Conservation (phyloP, 1,140 invertebrate species). For the Ceratitis capitata region DNA sequence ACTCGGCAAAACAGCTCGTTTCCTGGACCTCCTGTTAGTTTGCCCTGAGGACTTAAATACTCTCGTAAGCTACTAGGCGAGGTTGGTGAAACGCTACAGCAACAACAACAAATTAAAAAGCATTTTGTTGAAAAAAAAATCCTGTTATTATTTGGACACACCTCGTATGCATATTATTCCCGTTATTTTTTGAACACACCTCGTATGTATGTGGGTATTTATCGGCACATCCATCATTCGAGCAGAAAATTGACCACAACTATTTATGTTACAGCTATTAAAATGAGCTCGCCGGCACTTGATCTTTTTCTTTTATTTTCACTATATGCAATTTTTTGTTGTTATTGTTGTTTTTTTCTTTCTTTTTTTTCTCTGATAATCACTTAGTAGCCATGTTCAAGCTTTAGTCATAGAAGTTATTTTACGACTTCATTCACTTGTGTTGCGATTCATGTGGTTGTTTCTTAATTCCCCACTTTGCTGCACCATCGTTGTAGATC, state of each 20-base stretch:
- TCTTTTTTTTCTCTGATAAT: background rate
- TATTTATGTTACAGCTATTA: constrained; percentile 30
- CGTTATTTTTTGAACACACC: too few relatives aligned
- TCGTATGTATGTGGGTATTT: background rate
- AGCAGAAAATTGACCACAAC: constrained; percentile 40
- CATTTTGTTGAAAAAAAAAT: too few relatives aligned
- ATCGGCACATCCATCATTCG: constrained; percentile 33
- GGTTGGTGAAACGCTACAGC: too few relatives aligned
- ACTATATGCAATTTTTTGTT: background rate
- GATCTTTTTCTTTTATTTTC: constrained; percentile 21
- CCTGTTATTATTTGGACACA: too few relatives aligned
- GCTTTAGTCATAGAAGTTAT: background rate
- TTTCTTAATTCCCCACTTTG: constrained; percentile 26
- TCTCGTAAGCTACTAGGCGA: too few relatives aligned
- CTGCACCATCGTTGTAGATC: background rate
- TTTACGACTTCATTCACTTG: background rate
- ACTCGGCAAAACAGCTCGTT: too few relatives aligned
- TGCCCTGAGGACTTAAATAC: too few relatives aligned
- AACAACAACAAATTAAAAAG: too few relatives aligned
- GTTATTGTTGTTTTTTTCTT: background rate
- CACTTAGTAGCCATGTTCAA: background rate
- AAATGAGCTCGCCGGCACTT: background rate
- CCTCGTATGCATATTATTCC: too few relatives aligned
- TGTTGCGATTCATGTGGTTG: constrained; percentile 21
- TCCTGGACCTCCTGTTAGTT: too few relatives aligned